Conservation (phyloP, 2,888 invertebrate genomes). For the Xestoiulus laeticollis region DNA sequence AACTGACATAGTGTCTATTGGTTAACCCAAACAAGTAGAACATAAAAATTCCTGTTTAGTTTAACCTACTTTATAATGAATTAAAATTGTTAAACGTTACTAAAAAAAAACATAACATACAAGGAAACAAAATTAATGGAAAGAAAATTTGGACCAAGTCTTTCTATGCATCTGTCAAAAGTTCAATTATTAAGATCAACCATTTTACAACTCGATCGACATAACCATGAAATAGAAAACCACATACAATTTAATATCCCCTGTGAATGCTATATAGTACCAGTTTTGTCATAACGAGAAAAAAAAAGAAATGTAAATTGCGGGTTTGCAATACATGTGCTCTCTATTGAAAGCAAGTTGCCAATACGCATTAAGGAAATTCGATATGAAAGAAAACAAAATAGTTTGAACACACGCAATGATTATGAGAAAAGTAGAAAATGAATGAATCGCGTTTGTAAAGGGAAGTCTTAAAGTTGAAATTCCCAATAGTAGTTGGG, state of each 20-base stretch:
- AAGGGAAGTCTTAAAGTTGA: conserved; percentile 34
- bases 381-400: conserved; percentile 10
- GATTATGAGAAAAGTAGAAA: conserved; percentile 9
- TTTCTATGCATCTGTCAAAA: neutral
- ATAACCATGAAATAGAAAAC: neutral
- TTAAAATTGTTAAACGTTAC: neutral
- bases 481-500: neutral
- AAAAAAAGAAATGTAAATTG: neutral
- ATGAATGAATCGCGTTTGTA: conserved; percentile 21
- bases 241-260: neutral
- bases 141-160: neutral
- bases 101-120: too few relatives aligned
- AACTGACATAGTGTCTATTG: too few relatives aligned
- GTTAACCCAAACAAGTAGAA: too few relatives aligned
- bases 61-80: too few relatives aligned
- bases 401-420: conserved; percentile 16
- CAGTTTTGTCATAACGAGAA: neutral
- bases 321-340: neutral
- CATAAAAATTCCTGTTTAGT: too few relatives aligned
- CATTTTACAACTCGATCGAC: neutral
- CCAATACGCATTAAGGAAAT: conserved; percentile 1
- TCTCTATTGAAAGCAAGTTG: neutral
- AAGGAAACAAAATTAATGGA: neutral
- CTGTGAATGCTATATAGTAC: neutral
- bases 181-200: neutral